Evolutionary conservation across 2,888 invertebrate genomes (phyloP).

Genomic region (Stenodera caucasica): DNA sequence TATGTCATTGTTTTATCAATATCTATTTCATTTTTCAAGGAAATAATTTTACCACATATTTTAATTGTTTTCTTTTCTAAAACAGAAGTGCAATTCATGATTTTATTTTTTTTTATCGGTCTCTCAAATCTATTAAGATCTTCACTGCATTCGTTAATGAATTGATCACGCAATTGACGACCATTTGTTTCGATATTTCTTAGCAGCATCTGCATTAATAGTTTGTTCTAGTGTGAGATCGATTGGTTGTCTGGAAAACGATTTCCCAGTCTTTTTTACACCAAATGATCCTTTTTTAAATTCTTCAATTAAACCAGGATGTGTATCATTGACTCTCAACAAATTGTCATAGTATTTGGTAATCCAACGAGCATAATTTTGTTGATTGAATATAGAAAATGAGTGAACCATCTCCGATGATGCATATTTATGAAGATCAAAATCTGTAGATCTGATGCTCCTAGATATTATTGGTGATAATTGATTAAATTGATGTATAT

Average conservation of each 20-base stretch:
- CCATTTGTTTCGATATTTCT: background rate
- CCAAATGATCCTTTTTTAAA: constrained; percentile 11
- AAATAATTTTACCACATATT: too few relatives aligned
- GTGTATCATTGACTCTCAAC: background rate
- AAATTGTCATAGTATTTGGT: background rate
- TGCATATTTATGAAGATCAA: constrained; percentile 28
- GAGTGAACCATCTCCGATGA: constrained; percentile 19
- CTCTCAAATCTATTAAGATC: too few relatives aligned
- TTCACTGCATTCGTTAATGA: too few relatives aligned
- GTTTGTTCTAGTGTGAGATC: constrained; percentile 40
- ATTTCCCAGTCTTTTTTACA: constrained; percentile 31
- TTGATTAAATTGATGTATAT: constrained; percentile 37
- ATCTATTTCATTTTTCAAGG: too few relatives aligned
- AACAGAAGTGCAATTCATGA: too few relatives aligned
- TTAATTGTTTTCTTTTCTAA: too few relatives aligned
- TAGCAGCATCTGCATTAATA: constrained; percentile 29
- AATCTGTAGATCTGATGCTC: constrained; percentile 41
- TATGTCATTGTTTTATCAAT: too few relatives aligned
- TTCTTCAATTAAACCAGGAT: background rate
- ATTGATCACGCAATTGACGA: too few relatives aligned
- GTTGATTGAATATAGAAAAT: background rate
- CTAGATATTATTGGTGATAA: constrained; percentile 37
- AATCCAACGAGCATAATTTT: background rate
- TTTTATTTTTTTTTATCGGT: too few relatives aligned
- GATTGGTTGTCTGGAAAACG: constrained; percentile 36